Conservation (phyloP, 2,888 invertebrate species). For the Drosophila lutescens region DNA sequence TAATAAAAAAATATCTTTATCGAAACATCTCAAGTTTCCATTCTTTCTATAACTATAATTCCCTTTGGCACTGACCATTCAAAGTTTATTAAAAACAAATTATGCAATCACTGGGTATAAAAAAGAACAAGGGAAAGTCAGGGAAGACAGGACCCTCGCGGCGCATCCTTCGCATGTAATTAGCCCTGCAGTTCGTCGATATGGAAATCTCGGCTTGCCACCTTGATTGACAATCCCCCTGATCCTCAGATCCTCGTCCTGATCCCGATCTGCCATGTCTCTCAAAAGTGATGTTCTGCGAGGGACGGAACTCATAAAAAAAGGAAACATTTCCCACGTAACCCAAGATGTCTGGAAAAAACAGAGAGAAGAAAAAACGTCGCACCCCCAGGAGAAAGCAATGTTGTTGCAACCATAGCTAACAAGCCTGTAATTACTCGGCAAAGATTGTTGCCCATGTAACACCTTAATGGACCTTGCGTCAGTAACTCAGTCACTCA, state of each 20-base stretch:
- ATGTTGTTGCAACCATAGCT: slow-evolving; percentile 77
- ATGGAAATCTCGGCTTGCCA: slow-evolving; percentile 59
- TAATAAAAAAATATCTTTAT: too few species aligned
- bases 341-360: slow-evolving; percentile 28
- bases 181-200: slow-evolving; percentile 58
- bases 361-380: slow-evolving; percentile 18
- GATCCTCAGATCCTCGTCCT: slow-evolving; percentile 1
- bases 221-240: slow-evolving; percentile 68
- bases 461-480: slow-evolving; percentile 72
- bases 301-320: slow-evolving; percentile 24
- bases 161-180: slow-evolving; percentile 54
- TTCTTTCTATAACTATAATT: not conserved
- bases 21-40: not conserved
- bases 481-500: slow-evolving; percentile 7
- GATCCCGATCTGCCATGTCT: slow-evolving; percentile 33
- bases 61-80: slow-evolving; percentile 27
- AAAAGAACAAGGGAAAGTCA: slow-evolving; percentile 7
- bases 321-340: slow-evolving; percentile 67
- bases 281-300: slow-evolving; percentile 66
- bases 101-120: slow-evolving; percentile 16
- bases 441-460: slow-evolving; percentile 68
- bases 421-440: slow-evolving; percentile 81
- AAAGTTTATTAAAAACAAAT: slow-evolving; percentile 60
- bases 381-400: slow-evolving; percentile 36
- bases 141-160: slow-evolving; percentile 4